phyloP scores from a whole-genome alignment of 2,888 invertebrate species.

The Noctua janthina region DNA sequence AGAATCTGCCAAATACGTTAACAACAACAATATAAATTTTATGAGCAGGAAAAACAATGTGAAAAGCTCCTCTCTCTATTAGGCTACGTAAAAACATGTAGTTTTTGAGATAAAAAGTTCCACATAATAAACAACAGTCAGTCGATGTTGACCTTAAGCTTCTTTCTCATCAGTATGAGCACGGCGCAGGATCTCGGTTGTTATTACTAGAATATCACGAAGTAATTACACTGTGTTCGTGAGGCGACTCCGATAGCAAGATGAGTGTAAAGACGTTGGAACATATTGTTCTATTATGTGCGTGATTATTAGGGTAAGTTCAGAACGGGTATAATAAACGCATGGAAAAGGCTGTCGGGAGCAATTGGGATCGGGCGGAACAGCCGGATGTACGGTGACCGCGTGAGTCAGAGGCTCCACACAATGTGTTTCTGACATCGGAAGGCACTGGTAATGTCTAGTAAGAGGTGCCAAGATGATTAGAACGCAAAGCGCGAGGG shows the following conservation, averaged over 20 bases:
- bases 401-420: not conserved
- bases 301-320: not conserved
- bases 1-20: not conserved
- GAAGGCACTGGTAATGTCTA: not conserved
- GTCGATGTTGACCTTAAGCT: conserved; percentile 13
- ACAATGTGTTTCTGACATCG: not conserved
- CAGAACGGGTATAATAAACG: not conserved
- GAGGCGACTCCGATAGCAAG: conserved; percentile 30
- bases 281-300: conserved; percentile 19
- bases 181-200: not conserved
- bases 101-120: not conserved
- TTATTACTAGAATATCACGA: conserved; percentile 45
- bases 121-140: conserved; percentile 6
- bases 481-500: not conserved
- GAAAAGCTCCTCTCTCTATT: not conserved
- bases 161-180: conserved; percentile 43
- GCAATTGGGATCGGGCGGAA: not conserved
- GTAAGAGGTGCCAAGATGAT: not conserved
- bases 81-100: not conserved
- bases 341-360: not conserved
- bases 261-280: conserved; percentile 13
- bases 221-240: conserved; percentile 51
- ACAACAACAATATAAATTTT: not conserved
- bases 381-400: not conserved
- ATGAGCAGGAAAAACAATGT: not conserved